Evolutionary conservation across 2,113 vertebrate genomes (phyloP).

Genomic region (Accipiter virgatus): DNA sequence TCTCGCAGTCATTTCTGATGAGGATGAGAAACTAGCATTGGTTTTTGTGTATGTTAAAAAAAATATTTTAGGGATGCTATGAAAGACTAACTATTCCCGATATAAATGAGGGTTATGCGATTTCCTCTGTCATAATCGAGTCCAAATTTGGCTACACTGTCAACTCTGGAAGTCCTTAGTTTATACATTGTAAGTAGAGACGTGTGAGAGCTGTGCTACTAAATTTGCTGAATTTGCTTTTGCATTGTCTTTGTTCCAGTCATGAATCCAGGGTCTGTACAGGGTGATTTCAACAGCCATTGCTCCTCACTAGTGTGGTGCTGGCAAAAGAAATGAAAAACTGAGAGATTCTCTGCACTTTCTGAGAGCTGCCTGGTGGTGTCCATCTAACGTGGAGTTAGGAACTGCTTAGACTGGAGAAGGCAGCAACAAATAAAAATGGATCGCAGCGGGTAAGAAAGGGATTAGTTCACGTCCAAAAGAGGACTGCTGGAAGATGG

Average conservation of each 20-base stretch:
- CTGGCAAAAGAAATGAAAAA: background rate
- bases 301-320: background rate
- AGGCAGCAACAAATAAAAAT: background rate
- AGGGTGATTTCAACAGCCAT: background rate
- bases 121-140: background rate
- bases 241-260: background rate
- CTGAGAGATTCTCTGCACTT: background rate
- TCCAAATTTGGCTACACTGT: background rate
- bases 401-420: background rate
- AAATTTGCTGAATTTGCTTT: background rate
- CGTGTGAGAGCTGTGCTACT: background rate
- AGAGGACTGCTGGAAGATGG: background rate
- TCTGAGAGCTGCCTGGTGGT: background rate
- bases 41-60: background rate
- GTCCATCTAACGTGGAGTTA: background rate
- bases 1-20: background rate
- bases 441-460: background rate
- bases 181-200: background rate
- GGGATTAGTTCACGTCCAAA: background rate
- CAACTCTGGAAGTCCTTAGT: background rate
- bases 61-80: too few species aligned
- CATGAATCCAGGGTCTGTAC: background rate
- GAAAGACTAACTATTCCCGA: fast-evolving
- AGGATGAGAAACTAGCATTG: background rate
- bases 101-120: background rate